Base-by-base conservation (phyloP, 2,797 vertebrate species). In the Phoxinus dragarum region DNA sequence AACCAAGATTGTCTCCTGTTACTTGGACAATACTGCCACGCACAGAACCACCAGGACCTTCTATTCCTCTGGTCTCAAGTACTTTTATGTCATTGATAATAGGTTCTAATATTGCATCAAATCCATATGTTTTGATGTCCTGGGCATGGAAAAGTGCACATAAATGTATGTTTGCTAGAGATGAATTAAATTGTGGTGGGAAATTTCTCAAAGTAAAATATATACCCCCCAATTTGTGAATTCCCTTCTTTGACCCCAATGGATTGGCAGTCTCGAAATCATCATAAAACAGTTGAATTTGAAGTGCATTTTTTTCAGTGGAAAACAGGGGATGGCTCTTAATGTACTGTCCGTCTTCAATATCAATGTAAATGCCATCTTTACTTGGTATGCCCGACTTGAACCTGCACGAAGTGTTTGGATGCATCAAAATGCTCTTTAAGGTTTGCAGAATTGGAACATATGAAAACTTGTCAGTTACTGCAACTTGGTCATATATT, bases 1-100 rank as follows among this genome's bases (percentile, higher is more conserved):
- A 17, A 68, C 47, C 71, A 7, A 85, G 69, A 42, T 87, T 86
- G 64, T 88, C 80, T 47, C 80, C 81, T 1, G 67, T 73, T 56
- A 78, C 54, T 73, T 87, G 67, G 79, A 85, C 44, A 78, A 79
- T 75, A 9, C 17, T 54, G 0, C 49, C 31, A 75, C 1, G 2
- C 49, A 75, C 9, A 36, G 5, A 6, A 36, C 73, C 47, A 21
- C 3, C 27, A 36, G 31, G 73, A 14, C 17, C 49, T 75, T 54
- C 7, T 19, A 36, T 36, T 36, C 31, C 47, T 4, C 6, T 21
- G 31, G 2, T 36, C 17, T 42, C 5, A 42, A 71, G 38, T 5
- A 40, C 38, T 38, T 38, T 38, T 23, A 42, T 40, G 38, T 40
- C 2, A n/a, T 40, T 69, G 2, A 23, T 7, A 52, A 21, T 44